A percentile compares a stretch with the other conserved stretches of the same genome.
phyloP scores from a whole-genome alignment of 2,888 invertebrate genomes.

The Melinopterus prodromus region DNA sequence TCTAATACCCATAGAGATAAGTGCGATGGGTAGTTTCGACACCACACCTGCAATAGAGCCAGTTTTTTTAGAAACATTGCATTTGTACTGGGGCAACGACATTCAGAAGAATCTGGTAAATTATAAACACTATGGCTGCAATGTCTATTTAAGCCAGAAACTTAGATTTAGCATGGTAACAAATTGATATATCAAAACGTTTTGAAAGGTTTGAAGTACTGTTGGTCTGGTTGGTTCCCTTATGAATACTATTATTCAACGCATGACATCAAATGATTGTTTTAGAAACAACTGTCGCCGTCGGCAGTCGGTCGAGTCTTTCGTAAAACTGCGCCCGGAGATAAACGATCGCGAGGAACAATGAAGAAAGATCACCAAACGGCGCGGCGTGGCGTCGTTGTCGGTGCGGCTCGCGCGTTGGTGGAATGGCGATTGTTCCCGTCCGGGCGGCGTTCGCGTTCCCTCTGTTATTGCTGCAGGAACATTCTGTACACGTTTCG shows the following conservation, averaged over 20 bases:
- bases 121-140: too few species aligned
- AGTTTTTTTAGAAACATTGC: too few species aligned
- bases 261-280: background rate
- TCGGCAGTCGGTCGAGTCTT: background rate
- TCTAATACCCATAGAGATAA: too few species aligned
- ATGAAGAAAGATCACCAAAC: background rate
- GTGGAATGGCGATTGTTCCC: background rate
- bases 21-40: too few species aligned
- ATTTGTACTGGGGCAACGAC: too few species aligned
- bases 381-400: background rate
- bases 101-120: too few species aligned
- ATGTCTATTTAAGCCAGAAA: too few species aligned
- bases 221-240: too few species aligned
- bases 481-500: slow-evolving; percentile 40
- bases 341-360: background rate
- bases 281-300: background rate
- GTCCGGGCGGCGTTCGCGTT: background rate
- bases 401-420: background rate
- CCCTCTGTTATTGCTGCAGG: background rate
- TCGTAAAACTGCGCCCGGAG: background rate
- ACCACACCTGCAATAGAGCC: too few species aligned
- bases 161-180: too few species aligned
- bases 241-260: background rate
- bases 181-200: too few species aligned
- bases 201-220: too few species aligned